Evolutionary conservation across 2,113 vertebrate species (phyloP).

Genomic region (Noctilio leporinus): DNA sequence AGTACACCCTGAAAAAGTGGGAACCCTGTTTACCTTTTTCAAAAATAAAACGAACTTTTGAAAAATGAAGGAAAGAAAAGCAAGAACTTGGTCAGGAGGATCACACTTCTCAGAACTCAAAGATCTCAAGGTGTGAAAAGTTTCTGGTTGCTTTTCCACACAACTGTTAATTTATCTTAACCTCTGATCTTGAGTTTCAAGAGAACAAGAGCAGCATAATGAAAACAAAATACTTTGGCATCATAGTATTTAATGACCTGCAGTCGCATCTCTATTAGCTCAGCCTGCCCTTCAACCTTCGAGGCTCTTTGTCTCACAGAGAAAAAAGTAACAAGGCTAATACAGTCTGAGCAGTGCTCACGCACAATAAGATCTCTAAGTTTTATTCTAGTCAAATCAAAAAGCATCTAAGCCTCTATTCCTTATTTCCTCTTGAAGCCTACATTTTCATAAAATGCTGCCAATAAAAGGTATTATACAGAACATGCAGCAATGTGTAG

Average conservation of each 20-base stretch:
- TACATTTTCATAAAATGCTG: not conserved
- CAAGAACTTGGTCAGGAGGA: not conserved
- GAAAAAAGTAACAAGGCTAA: not conserved
- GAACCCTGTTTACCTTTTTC: not conserved
- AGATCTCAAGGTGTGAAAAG: not conserved
- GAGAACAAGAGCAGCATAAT: not conserved
- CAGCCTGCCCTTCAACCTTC: not conserved
- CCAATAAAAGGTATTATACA: not conserved
- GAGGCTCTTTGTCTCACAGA: not conserved
- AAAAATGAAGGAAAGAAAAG: not conserved
- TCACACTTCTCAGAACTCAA: not conserved
- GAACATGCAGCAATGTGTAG: not conserved
- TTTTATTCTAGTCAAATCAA: not conserved
- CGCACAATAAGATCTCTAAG: not conserved
- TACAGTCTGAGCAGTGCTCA: not conserved
- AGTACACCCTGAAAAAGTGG: not conserved
- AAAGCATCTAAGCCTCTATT: not conserved
- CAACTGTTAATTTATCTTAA: not conserved
- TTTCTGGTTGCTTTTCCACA: not conserved
- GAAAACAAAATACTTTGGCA: not conserved
- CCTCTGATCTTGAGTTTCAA: not conserved
- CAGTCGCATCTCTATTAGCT: not conserved
- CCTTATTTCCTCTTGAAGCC: not conserved
- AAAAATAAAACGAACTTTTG: not conserved
- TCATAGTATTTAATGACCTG: not conserved